Conservation (phyloP, 2,888 invertebrate genomes). For the Tanytarsus gracilentus region DNA sequence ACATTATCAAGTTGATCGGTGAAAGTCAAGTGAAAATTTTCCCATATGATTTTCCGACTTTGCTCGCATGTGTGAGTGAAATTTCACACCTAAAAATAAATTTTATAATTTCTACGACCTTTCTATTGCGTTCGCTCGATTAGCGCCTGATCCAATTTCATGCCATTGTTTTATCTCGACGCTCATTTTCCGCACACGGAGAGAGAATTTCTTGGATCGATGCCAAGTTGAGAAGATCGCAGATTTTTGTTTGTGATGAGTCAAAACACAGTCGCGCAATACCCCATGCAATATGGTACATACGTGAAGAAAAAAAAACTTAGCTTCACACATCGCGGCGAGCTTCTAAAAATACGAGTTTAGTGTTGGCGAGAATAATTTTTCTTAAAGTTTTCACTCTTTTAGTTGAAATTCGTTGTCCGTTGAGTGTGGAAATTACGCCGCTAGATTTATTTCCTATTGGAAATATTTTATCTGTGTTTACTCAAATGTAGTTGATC, state of each 20-base stretch:
- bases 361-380: not conserved
- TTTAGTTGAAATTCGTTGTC: conserved; percentile 23
- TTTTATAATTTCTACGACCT: not conserved
- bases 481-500: not conserved
- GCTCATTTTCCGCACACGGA: no score
- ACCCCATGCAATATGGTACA: not conserved
- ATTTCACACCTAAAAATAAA: conserved; percentile 3
- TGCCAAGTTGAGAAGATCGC: not conserved
- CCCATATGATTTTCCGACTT: not conserved
- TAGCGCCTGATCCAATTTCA: conserved; percentile 1
- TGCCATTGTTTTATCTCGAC: not conserved
- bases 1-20: not conserved
- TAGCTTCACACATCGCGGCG: not conserved
- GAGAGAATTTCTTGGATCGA: no score
- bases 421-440: conserved; percentile 26
- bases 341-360: conserved; percentile 22
- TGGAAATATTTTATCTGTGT: not conserved
- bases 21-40: not conserved
- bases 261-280: conserved; percentile 16
- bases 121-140: not conserved
- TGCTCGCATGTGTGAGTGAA: not conserved
- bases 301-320: not conserved
- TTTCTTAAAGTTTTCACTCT: conserved; percentile 4
- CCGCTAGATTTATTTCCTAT: not conserved
- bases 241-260: conserved; percentile 3